Evolutionary conservation across 2,888 invertebrate species (phyloP), one percentile per base, ranked within the genome.

Genomic region (Stratiomys singularior): DNA sequence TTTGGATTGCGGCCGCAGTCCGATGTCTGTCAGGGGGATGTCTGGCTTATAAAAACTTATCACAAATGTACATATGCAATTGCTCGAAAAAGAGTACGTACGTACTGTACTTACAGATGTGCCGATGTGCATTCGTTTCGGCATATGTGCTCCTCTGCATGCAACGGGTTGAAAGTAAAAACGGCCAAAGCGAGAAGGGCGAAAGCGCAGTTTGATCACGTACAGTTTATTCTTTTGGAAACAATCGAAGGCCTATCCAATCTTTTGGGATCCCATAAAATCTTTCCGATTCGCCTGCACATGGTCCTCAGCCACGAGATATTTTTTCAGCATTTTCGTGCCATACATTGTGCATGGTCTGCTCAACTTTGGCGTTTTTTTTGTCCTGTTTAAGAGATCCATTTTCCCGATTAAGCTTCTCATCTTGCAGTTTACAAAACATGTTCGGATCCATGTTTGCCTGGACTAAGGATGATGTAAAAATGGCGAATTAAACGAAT

Each of bases 201-300:
- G 56, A 77, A 60, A 69, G 30, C 66, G 69, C 69, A 69, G 15
- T 77, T 77, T 60, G 77, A 67, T 28, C 77, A 77, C 77, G 77
- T 77, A 67, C 77, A 69, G 46, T 44, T 64, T 56, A 76, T 18
- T n/a, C 66, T 52, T 66, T 66, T 52, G 56, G 66, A 47, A 47
- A 63, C 64, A 76, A 44, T 52, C 30, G 60, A 11, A 44, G 30
- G 66, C 66, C 66, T 66, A 37, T 44, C 7, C 18, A 47, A 47
- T 69, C 47, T 69, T 30, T 47, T 69, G 15, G 18, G 52, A 52
- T 52, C 52, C 52, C 18, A n/a, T 18, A 18, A 52, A 52, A 52
- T 52, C 15, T 13, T 52, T 18, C 52, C 18, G 52, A 52, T 52
- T 52, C 18, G 7, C 5, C 37, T 37, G 3, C 37, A 37, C 9